A percentile compares a stretch with the other conserved stretches of the same genome.
Evolutionary conservation across 2,888 invertebrate genomes (phyloP).

Genomic region (Drosophila villosipedis): DNA sequence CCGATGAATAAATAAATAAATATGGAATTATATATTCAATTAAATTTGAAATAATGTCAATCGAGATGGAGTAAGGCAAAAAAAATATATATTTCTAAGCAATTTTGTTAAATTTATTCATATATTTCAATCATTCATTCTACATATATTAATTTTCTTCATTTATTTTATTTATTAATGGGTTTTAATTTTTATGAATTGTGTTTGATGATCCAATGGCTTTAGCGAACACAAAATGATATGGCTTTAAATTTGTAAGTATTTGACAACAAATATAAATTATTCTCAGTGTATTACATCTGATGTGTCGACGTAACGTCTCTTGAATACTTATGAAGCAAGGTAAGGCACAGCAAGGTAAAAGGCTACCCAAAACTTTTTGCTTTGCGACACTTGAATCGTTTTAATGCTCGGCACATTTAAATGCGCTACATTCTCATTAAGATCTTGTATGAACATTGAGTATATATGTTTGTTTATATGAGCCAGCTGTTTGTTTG

Average conservation of each 20-base stretch:
- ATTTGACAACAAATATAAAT: not conserved
- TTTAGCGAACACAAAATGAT: too few relatives aligned
- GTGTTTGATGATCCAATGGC: not conserved
- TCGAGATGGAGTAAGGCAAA: not conserved
- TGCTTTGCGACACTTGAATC: constrained; percentile 46
- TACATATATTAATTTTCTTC: not conserved
- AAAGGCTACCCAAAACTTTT: constrained; percentile 40
- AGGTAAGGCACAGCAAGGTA: constrained; percentile 35
- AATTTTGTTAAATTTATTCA: not conserved
- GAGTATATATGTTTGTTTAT: not conserved
- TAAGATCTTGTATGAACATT: constrained; percentile 53
- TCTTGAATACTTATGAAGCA: constrained; percentile 28
- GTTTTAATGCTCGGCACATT: constrained; percentile 65
- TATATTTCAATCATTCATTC: not conserved
- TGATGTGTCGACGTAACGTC: constrained; percentile 12
- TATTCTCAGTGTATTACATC: constrained; percentile 33
- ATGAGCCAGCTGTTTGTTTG: constrained; percentile 28
- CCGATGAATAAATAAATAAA: not conserved
- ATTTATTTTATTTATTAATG: not conserved
- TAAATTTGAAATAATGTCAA: not conserved
- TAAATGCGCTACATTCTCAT: constrained; percentile 75
- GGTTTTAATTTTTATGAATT: not conserved
- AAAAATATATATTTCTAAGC: not conserved
- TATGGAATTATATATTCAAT: not conserved
- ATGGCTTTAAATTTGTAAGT: not conserved